Conservation (phyloP, 2,797 vertebrate genomes). For the Caiman crocodilus region DNA sequence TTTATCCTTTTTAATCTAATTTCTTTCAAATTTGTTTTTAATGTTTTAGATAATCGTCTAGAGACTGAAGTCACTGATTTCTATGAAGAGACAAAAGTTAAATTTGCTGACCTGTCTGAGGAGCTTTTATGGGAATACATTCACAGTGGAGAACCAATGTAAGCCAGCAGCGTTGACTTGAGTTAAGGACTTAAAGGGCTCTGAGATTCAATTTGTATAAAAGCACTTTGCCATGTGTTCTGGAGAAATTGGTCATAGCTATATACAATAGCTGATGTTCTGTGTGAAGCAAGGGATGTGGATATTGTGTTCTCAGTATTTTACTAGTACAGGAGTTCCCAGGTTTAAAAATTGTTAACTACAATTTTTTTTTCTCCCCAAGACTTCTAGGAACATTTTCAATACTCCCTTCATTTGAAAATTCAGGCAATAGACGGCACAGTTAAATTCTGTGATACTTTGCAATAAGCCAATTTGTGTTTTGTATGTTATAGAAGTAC, state of each 20-base stretch:
- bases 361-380: not conserved
- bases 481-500: not conserved
- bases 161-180: constrained; percentile 46
- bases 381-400: not conserved
- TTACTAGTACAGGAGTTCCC: not conserved
- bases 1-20: not conserved
- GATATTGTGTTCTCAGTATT: not conserved
- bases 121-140: constrained; percentile 96
- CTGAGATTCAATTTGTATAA: not conserved
- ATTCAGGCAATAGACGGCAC: not conserved
- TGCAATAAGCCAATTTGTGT: not conserved
- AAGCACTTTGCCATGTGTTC: not conserved
- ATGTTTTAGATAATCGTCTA: constrained; percentile 79
- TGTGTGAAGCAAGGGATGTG: not conserved
- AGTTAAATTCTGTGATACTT: not conserved
- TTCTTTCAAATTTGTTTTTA: not conserved
- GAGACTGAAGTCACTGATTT: constrained; percentile 87
- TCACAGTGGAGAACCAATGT: constrained; percentile 97
- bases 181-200: not conserved
- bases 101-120: constrained; percentile 94
- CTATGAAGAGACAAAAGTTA: constrained; percentile 96
- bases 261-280: not conserved
- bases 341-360: not conserved
- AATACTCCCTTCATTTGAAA: not conserved
- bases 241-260: not conserved